These are phyloP conservation scores for Stigmatopora nigra DNA, from an alignment of 2,113 vertebrate species.

Conservation along the genomic window DNA sequence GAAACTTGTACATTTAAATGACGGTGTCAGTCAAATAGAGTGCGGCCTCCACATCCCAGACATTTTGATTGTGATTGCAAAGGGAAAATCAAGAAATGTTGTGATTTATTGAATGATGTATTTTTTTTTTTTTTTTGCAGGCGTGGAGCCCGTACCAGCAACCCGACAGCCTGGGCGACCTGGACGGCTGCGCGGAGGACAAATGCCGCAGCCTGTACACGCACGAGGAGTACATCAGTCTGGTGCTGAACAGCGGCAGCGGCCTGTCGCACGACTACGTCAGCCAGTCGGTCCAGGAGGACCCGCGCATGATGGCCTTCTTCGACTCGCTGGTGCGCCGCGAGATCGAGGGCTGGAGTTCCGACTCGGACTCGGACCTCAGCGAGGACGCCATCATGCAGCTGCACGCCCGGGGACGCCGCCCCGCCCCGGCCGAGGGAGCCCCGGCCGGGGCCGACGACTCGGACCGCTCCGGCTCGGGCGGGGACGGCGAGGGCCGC, in stretches of 20 bases:
- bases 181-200: constrained; percentile 89
- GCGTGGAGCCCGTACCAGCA: constrained; percentile 97
- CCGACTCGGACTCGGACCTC: constrained; percentile 88
- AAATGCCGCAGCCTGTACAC: constrained; percentile 93
- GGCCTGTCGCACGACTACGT: constrained; percentile 95
- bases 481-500: constrained; percentile 31
- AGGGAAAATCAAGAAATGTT: no score
- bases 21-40: no score
- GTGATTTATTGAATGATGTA: not conserved
- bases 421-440: not conserved
- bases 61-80: no score
- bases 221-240: constrained; percentile 96
- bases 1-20: no score
- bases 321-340: constrained; percentile 95
- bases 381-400: constrained; percentile 95
- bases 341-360: constrained; percentile 98
- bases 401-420: constrained; percentile 84
- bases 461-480: constrained; percentile 80
- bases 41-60: no score
- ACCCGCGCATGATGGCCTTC: constrained; percentile 98
- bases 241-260: constrained; percentile 94
- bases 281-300: constrained; percentile 95
- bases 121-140: no score
- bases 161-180: constrained; percentile 86
- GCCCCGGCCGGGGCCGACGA: constrained; percentile 46